Base-by-base conservation (phyloP, 2,888 invertebrate species). In the Caenorhabditis virilis region DNA sequence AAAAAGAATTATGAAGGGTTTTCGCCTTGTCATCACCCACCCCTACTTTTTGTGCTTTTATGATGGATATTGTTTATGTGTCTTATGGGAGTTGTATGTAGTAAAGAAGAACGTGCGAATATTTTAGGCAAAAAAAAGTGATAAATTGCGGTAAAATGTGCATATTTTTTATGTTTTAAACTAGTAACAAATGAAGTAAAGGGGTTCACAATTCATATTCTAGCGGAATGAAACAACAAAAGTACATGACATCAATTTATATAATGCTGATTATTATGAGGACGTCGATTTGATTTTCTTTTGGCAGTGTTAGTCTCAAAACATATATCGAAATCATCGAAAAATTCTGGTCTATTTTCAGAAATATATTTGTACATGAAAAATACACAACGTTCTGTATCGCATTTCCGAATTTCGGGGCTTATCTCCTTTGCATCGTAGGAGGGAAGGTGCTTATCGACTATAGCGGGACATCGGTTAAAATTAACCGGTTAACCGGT, bases 291-390 rank as follows among this genome's bases (percentile, higher is more conserved):
- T 13, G 42, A 23, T 11, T 23, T 45, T 27, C 18, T 45, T 16
- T 46, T 50, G 20, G 64, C 49, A 18, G 72, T 72, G 16, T 69
- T 72, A 13, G 56, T 57, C 41, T 72, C 72, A 25, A 66, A 72
- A 27, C 72, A 72, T 11, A 72, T 50, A 33, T 72, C 72, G 22
- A 65, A 72, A 5, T 59, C 46, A 2, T 30, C 27, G 27, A 66
- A 72, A 15, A 51, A 27, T 18, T 68, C 57, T 2, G 64, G 65
- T 4, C 56, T 23, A 25, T 56, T 51, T 33, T 63, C 65, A 36
- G 72, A 62, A 15, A 72, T 49, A 43, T 66, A 66, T 43, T 68
- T 68, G 60, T 72, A 72, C 62, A 72, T 72, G 39, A 55, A 57
- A 45, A 55, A 66, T 22, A 69, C 63, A 38, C 72, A 72, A 26